Percentiles rank a stretch among this genome's conserved stretches.
Evolutionary conservation across 2,797 vertebrate genomes (phyloP).

Genomic region (Trachurus trachurus): DNA sequence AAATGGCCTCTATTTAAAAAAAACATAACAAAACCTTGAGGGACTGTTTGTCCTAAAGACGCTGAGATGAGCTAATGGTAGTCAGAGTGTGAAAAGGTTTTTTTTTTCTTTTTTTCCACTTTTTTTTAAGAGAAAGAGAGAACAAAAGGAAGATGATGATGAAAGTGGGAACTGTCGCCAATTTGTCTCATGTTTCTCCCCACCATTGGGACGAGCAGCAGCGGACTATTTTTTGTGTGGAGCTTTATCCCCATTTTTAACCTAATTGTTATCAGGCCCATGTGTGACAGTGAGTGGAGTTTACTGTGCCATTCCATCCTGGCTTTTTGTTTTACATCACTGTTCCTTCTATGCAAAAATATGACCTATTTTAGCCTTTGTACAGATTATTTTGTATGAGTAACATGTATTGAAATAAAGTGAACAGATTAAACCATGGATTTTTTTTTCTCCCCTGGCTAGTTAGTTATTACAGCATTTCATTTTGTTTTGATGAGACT

Average conservation of each 20-base stretch:
- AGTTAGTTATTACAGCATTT: constrained; percentile 44
- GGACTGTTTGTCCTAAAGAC: constrained; percentile 56
- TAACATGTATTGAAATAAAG: constrained; percentile 89
- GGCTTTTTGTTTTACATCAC: constrained; percentile 82
- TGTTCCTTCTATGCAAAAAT: constrained; percentile 90
- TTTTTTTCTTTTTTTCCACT: constrained; percentile 1
- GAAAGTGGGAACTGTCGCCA: constrained; percentile 63
- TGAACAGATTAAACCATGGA: constrained; percentile 73
- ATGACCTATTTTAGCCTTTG: constrained; percentile 88
- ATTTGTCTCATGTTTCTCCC: constrained; percentile 67
- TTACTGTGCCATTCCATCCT: constrained; percentile 85
- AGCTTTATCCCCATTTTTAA: constrained; percentile 63
- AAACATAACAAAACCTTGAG: constrained; percentile 44
- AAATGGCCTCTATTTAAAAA: constrained; percentile 37
- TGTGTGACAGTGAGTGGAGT: constrained; percentile 77
- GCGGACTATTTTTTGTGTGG: constrained; percentile 64
- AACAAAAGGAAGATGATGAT: constrained; percentile 72
- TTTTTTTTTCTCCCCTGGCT: constrained; percentile 31
- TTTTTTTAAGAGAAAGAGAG: constrained; percentile 6
- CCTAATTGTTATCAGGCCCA: constrained; percentile 61
- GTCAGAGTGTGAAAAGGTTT: constrained; percentile 18
- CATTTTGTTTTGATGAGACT: constrained; percentile 48
- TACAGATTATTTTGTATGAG: constrained; percentile 90
- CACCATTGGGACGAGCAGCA: constrained; percentile 63
- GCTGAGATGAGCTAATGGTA: constrained; percentile 52